Evolutionary conservation across 64 coral and sea anemone species (phyloP).

Genomic region (Actinia equina): DNA sequence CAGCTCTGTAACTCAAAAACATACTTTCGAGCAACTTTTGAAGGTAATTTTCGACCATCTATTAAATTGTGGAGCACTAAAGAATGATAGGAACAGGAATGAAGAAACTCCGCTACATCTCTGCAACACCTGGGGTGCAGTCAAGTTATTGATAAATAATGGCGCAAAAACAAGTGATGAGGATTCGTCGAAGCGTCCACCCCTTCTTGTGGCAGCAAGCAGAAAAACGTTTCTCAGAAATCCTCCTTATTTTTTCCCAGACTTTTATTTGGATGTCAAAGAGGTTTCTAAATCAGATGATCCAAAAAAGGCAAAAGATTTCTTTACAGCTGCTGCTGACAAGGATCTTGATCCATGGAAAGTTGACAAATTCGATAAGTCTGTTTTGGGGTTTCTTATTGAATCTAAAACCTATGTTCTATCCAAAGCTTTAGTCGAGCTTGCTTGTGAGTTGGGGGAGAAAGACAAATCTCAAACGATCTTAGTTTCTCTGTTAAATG

Average conservation of each 20-base stretch:
- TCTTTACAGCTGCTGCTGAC: background rate
- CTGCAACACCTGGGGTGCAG: background rate
- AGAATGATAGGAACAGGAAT: background rate
- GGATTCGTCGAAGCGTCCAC: background rate
- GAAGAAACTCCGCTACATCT: conserved; percentile 13
- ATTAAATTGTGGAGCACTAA: background rate
- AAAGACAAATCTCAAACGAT: background rate
- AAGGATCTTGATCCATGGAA: background rate
- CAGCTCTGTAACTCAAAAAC: background rate
- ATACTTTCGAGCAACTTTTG: background rate
- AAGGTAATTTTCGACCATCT: background rate
- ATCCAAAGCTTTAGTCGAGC: background rate
- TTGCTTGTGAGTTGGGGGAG: background rate
- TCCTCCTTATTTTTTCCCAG: background rate
- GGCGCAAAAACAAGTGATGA: background rate
- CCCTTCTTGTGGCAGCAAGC: background rate
- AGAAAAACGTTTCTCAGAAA: background rate
- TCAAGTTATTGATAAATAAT: background rate
- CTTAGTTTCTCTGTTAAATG: background rate
- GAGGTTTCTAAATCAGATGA: too few relatives aligned
- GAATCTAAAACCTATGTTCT: background rate
- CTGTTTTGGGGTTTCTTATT: background rate
- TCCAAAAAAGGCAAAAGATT: background rate
- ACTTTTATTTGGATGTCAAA: background rate
- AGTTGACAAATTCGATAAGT: background rate